Base-by-base conservation (phyloP, 2,797 vertebrate species). In the Loriculus beryllinus region DNA sequence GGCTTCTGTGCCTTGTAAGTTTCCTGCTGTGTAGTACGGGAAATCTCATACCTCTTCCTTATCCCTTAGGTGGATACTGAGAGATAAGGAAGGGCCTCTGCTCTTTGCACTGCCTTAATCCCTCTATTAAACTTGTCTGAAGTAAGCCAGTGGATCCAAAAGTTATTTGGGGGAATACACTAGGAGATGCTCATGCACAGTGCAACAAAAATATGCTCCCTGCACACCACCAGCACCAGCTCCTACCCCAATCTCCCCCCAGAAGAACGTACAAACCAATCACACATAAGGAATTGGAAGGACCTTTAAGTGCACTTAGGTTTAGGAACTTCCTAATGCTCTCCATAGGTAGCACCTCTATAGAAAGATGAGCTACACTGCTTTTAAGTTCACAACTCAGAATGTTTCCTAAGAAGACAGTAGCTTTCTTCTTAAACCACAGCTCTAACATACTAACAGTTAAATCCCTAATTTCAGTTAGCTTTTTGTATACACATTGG, bases 201-300 rank as follows among this genome's bases (percentile, higher is more conserved):
- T 4, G 2, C 8, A 82, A 54, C 29, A 40, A 80, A 65, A 37
- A 21, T 22, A 14, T 10, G 16, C 16, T 84, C 29, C 29, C n/a
- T 63, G 22, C 8, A 52, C 7, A 18, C 2, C 26, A 70, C 12
- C 37, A 16, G 20, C 4, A 57, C 21, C 33, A 35, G 23, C 22
- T 25, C 56, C 33, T 25, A 57, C 6, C 13, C 4, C 12, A 47
- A 1, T 11, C 54, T 57, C 3, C 9, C 12, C 8, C 1, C 12
- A 6, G 14, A 29, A 65, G 43, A 28, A 18, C 6, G 23, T 10
- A 47, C 11, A 37, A 68, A 62, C 12, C 20, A 83, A 33, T 5
- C 16, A 14, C 1, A 0, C 33, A 54, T 76, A 20, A 57, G 3
- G 20, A 89, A 49, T 1, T 48, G 43, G 64, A 68, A 87, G 40